Percentiles rank a stretch among this genome's conserved stretches.
Evolutionary conservation across 2,113 vertebrate genomes (phyloP).

Genomic region (Terrapene triunguis): DNA sequence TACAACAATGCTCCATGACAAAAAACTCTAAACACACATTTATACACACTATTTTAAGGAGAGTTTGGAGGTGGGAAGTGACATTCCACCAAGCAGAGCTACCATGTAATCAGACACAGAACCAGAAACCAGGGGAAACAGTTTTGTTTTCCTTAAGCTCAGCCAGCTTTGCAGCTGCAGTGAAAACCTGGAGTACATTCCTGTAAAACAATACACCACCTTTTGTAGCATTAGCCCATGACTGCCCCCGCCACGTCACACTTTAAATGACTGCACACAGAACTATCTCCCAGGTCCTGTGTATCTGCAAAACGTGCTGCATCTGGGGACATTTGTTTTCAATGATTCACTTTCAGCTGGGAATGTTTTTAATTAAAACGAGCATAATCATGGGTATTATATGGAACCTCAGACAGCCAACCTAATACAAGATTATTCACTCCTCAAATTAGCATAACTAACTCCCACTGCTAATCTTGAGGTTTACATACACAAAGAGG

Average conservation of each 20-base stretch:
- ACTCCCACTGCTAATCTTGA: constrained; percentile 49
- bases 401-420: constrained; percentile 17
- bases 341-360: not conserved
- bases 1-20: not conserved
- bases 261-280: not conserved
- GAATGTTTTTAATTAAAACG: constrained; percentile 47
- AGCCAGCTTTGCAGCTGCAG: not conserved
- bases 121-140: not conserved
- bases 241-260: not conserved
- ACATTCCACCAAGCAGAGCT: not conserved
- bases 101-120: not conserved
- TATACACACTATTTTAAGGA: not conserved
- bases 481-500: constrained; percentile 51
- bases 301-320: not conserved
- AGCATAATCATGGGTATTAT: not conserved
- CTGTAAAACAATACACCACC: not conserved
- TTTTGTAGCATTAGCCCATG: not conserved
- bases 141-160: not conserved
- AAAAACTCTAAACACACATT: not conserved
- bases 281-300: not conserved
- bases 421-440: constrained; percentile 38
- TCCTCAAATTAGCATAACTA: constrained; percentile 27
- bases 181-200: not conserved
- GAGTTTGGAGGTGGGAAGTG: not conserved
- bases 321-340: not conserved